phyloP scores from a whole-genome alignment of 1,140 invertebrate genomes.

The Ceratoteleas bidentatus region DNA sequence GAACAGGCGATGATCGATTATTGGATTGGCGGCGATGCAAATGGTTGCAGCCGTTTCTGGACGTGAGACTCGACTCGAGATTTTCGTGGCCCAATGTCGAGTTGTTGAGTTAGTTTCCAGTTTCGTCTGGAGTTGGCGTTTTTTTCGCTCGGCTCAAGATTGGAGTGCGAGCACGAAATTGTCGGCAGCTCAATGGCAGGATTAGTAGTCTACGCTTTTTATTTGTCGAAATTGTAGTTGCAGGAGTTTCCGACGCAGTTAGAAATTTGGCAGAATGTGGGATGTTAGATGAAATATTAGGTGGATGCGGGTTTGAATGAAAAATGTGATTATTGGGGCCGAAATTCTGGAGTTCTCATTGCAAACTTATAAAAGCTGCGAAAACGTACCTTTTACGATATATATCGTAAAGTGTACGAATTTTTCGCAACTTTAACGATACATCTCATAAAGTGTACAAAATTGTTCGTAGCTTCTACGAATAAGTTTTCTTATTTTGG shows the following conservation, averaged over 20 bases:
- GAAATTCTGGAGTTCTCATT: no score
- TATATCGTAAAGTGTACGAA: no score
- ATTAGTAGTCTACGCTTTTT: slow-evolving; percentile 16
- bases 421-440: no score
- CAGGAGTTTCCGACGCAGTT: no score
- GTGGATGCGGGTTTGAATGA: background rate
- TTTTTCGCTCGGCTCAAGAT: slow-evolving; percentile 7
- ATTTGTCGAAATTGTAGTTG: background rate
- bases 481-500: no score
- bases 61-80: slow-evolving; percentile 28
- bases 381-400: no score
- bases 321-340: no score
- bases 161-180: slow-evolving; percentile 5
- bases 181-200: slow-evolving; percentile 1
- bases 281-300: no score
- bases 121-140: slow-evolving; percentile 34
- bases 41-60: slow-evolving; percentile 38
- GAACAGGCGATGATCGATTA: slow-evolving; percentile 50
- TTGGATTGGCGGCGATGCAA: slow-evolving; percentile 37
- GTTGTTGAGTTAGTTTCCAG: slow-evolving; percentile 42
- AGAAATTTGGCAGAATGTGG: no score
- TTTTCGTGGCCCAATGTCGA: slow-evolving; percentile 42
- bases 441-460: no score
- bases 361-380: no score
- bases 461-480: no score